These are phyloP conservation scores for Atherinosoma microstoma DNA, from an alignment of 2,797 vertebrate genomes.

Conservation along the genomic window DNA sequence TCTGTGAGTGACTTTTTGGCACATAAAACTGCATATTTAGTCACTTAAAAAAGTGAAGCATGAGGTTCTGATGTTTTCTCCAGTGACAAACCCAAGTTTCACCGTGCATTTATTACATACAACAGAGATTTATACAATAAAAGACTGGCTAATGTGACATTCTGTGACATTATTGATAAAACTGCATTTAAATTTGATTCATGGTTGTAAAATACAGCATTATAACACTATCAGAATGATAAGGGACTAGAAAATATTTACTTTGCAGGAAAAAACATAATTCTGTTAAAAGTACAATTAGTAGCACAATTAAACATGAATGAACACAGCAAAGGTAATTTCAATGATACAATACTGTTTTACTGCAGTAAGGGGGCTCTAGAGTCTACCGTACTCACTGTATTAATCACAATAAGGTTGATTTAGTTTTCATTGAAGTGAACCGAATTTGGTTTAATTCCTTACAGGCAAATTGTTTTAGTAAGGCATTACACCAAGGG, in stretches of 20 bases:
- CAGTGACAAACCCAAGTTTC: no score
- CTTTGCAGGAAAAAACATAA: not conserved
- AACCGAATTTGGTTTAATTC: slow-evolving; percentile 42
- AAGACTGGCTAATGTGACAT: not conserved
- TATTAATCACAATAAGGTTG: slow-evolving; percentile 9
- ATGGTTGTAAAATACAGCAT: not conserved
- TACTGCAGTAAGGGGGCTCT: slow-evolving; percentile 32
- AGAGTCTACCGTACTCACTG: slow-evolving; percentile 3
- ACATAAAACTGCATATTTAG: no score
- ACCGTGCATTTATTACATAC: no score
- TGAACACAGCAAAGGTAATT: not conserved
- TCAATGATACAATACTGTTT: not conserved
- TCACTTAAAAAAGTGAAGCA: no score
- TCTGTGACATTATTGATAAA: not conserved
- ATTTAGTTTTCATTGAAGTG: slow-evolving; percentile 43
- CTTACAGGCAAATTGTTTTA: slow-evolving; percentile 40
- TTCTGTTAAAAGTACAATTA: not conserved
- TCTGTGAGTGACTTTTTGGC: no score
- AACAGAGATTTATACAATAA: not conserved
- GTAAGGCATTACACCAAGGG: slow-evolving; percentile 47
- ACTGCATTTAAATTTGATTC: not conserved
- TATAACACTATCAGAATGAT: not conserved
- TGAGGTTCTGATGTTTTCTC: no score
- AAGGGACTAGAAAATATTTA: not conserved
- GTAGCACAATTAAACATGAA: not conserved